Percentiles rank a stretch among this genome's conserved stretches.
These are phyloP conservation scores for Hirundichthys speculiger DNA, from an alignment of 2,113 vertebrate species.

Conservation along the genomic window DNA sequence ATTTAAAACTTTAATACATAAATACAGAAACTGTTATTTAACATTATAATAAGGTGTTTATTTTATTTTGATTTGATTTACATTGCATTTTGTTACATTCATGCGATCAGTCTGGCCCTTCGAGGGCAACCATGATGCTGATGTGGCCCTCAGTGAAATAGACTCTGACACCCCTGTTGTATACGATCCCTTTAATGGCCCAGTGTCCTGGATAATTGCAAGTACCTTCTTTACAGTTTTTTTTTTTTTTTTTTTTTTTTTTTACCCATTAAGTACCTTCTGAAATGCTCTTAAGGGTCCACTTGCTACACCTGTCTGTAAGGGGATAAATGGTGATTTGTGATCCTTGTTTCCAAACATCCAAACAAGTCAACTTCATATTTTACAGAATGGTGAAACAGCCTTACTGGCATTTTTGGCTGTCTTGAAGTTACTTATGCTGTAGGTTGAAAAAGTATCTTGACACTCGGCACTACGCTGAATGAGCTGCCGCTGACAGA, in stretches of 20 bases:
- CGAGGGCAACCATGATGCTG: too few relatives aligned
- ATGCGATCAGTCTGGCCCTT: too few relatives aligned
- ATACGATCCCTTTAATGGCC: constrained; percentile 42
- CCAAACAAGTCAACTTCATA: constrained; percentile 24
- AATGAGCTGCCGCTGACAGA: constrained; percentile 6
- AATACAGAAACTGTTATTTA: too few relatives aligned
- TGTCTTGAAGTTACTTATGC: constrained; percentile 36
- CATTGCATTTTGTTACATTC: too few relatives aligned
- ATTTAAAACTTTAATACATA: too few relatives aligned
- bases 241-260: too few relatives aligned
- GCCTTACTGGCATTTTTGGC: constrained; percentile 11
- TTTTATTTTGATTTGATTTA: too few relatives aligned
- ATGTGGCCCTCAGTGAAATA: too few relatives aligned
- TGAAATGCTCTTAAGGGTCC: constrained; percentile 25
- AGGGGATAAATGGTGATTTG: constrained; percentile 14
- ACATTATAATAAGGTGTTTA: too few relatives aligned
- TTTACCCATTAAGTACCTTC: constrained; percentile 46
- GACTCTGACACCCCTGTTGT: too few relatives aligned
- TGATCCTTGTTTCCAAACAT: too few relatives aligned
- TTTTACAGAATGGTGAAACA: constrained; percentile 36
- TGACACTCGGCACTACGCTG: neutral
- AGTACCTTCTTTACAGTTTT: constrained; percentile 41
- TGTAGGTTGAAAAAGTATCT: constrained; percentile 21
- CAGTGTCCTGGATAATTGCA: constrained; percentile 46
- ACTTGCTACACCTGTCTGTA: too few relatives aligned